Evolutionary conservation across 2,888 invertebrate species (phyloP).

Genomic region (Leptinotarsa juncta): DNA sequence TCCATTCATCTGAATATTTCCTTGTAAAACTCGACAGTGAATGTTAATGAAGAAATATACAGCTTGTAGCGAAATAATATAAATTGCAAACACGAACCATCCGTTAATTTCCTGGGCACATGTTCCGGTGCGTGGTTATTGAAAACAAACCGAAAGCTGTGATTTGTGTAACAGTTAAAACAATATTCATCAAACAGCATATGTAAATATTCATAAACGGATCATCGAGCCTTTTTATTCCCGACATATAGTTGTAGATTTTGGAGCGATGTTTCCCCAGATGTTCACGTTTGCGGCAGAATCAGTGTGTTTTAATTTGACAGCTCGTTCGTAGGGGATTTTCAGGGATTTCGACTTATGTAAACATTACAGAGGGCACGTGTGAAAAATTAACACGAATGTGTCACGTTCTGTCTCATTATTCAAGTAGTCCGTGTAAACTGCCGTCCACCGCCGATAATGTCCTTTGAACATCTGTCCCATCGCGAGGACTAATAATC

Average conservation of each 20-base stretch:
- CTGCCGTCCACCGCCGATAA: conserved; percentile 45
- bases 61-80: not conserved
- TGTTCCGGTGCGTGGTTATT: conserved; percentile 12
- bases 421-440: conserved; percentile 57
- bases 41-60: not conserved
- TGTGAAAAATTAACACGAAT: conserved; percentile 61
- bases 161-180: conserved; percentile 19
- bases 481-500: conserved; percentile 39
- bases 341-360: conserved; percentile 45
- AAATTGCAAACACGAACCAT: not conserved
- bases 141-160: conserved; percentile 22
- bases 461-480: conserved; percentile 45
- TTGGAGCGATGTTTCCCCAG: conserved; percentile 34
- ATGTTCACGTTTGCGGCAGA: conserved; percentile 43
- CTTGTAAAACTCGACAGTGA: no score
- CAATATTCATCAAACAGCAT: conserved; percentile 18
- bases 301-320: conserved; percentile 43
- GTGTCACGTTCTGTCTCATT: conserved; percentile 57
- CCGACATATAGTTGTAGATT: conserved; percentile 22
- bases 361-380: conserved; percentile 55
- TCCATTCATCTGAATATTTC: no score
- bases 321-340: conserved; percentile 37
- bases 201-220: conserved; percentile 28
- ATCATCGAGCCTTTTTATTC: conserved; percentile 25
- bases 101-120: conserved; percentile 2